Base-by-base conservation (phyloP, 2,797 vertebrate species). In the Denticeps clupeoides region DNA sequence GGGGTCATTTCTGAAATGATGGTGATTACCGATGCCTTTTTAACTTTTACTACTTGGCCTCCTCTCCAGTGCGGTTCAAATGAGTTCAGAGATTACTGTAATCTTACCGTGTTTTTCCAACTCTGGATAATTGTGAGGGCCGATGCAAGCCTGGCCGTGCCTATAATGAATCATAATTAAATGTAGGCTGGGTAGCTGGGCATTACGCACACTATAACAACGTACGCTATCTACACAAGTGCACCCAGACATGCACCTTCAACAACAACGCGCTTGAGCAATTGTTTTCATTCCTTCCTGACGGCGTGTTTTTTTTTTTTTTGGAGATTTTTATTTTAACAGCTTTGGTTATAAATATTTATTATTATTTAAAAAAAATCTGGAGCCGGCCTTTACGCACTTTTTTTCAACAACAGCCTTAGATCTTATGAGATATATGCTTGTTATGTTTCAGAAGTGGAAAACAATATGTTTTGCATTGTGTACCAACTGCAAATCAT, bases 1-100 rank as follows among this genome's bases (percentile, higher is more conserved):
- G 35, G 46, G 43, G 65, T 49, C 53, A 65, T 70, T 71, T 58
- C 24, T 48, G 24, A 68, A 73, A 78, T 65, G 52, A 65, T 45
- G 45, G 55, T 58, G 26, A 64, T 65, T 69, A 65, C 57, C 49
- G 47, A 55, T 50, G 59, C 53, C 49, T 53, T 57, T 51, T 68
- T 56, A 64, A 54, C 35, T 47, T 62, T 70, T 65, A 69, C 15
- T 58, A 64, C 57, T 64, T 64, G 58, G 49, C 51, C 44, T 47
- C 26, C 42, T 18, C 27, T 29, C 45, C 18, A 13, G 18, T 53
- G 37, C 29, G 60, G 56, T 63, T 64, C 41, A 58, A 11, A 59
- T 41, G 26, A 61, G 55, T 52, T 67, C 47, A 54, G 58, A 58
- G 58, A 68, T 66, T 54, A 64, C 59, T 44, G 57, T 58, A 56